phyloP scores from a whole-genome alignment of 2,797 vertebrate genomes.

The Enteromius radiatus region DNA sequence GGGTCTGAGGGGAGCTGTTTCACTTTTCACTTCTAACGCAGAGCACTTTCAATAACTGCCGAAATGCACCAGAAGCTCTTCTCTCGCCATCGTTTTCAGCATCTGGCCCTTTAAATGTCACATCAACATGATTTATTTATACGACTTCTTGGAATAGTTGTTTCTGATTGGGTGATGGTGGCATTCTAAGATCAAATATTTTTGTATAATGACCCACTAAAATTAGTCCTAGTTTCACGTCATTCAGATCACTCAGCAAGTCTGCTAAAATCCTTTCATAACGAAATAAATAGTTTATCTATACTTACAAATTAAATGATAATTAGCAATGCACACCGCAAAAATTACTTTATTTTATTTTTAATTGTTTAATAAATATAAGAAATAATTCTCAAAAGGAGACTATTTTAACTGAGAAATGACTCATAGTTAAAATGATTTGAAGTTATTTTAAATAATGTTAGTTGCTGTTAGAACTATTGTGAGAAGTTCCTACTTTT shows the following conservation, averaged over 20 bases:
- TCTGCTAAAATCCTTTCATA: not conserved
- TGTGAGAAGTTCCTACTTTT: too few relatives aligned
- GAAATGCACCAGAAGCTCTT: not conserved
- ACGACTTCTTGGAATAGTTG: not conserved
- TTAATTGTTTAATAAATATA: too few relatives aligned
- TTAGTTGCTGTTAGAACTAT: too few relatives aligned
- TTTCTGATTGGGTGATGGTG: not conserved
- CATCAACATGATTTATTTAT: conserved; percentile 2
- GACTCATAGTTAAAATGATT: too few relatives aligned
- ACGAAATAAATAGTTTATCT: not conserved
- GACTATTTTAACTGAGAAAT: not conserved
- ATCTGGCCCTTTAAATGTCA: conserved; percentile 22
- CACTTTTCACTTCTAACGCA: conserved; percentile 14
- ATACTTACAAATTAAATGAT: too few relatives aligned
- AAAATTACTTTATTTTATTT: not conserved
- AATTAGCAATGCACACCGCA: not conserved
- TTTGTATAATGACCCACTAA: not conserved
- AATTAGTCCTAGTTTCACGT: not conserved
- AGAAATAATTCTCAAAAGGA: too few relatives aligned
- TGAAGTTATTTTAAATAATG: too few relatives aligned
- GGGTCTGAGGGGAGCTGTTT: conserved; percentile 1
- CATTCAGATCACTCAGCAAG: not conserved
- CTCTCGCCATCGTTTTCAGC: not conserved
- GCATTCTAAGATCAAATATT: not conserved
- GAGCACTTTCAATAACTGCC: not conserved